Evolutionary conservation across 2,797 vertebrate species (phyloP).

Genomic region (Peromyscus nudipes): DNA sequence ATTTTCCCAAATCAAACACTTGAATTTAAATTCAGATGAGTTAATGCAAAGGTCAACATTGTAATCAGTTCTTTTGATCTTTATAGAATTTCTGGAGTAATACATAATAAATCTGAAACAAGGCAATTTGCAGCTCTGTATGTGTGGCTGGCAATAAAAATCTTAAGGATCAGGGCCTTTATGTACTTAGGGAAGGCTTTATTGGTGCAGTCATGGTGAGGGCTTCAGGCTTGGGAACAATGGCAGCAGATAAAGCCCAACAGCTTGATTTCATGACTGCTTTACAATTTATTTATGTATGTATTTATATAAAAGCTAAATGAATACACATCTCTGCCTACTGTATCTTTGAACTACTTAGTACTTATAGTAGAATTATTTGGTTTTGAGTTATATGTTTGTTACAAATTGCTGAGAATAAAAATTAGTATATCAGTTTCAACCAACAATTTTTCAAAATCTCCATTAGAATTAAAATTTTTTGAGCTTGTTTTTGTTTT

Average conservation of each 20-base stretch:
- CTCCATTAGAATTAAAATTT: conserved; percentile 23
- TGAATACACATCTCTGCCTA: conserved; percentile 81
- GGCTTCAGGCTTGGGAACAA: conserved; percentile 88
- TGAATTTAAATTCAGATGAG: conserved; percentile 95
- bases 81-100: conserved; percentile 95
- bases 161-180: conserved; percentile 93
- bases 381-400: conserved; percentile 71
- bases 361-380: conserved; percentile 73
- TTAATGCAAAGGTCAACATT: conserved; percentile 95
- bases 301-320: conserved; percentile 79
- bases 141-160: conserved; percentile 93
- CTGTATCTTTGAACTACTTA: conserved; percentile 73
- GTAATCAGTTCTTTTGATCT: conserved; percentile 95
- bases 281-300: conserved; percentile 88
- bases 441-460: conserved; percentile 66
- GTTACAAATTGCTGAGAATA: conserved; percentile 46
- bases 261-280: conserved; percentile 88
- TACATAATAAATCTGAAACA: conserved; percentile 95
- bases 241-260: conserved; percentile 88
- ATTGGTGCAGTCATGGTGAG: conserved; percentile 90
- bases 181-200: conserved; percentile 94
- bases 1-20: conserved; percentile 96
- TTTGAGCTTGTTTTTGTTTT: not conserved
- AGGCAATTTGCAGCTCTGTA: conserved; percentile 92
- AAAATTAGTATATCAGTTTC: conserved; percentile 68